These are phyloP conservation scores for Strigamia maritima DNA, from an alignment of 2,888 invertebrate genomes.

Conservation along the genomic window DNA sequence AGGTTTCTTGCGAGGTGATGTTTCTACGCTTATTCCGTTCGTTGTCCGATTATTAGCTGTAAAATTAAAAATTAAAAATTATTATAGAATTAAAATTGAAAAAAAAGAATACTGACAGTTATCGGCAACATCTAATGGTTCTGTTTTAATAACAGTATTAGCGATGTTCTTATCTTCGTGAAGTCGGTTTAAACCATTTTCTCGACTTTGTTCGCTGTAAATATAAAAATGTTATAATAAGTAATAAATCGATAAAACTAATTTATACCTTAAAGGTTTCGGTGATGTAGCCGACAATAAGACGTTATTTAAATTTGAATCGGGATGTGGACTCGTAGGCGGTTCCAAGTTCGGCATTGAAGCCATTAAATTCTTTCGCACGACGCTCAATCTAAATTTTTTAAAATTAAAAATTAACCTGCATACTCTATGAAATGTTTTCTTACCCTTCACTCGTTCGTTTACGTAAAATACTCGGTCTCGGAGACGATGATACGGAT, in stretches of 20 bases:
- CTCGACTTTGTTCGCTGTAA: constrained; percentile 34
- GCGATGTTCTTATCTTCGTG: constrained; percentile 34
- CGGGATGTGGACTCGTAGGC: constrained; percentile 3
- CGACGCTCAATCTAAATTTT: constrained; percentile 39
- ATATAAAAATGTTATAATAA: not conserved
- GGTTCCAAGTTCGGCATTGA: constrained; percentile 48
- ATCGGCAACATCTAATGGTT: constrained; percentile 39
- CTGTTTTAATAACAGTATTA: constrained; percentile 39
- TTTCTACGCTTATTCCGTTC: constrained; percentile 49
- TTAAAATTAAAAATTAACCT: not conserved
- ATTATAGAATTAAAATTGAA: too few species aligned
- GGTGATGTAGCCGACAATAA: not conserved
- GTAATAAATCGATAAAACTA: not conserved
- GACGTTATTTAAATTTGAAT: not conserved
- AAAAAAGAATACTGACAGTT: not conserved
- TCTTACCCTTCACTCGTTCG: constrained; percentile 73
- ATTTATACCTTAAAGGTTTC: not conserved
- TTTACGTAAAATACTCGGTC: constrained; percentile 83
- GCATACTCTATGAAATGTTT: not conserved
- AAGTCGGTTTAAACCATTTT: constrained; percentile 35
- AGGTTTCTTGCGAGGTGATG: constrained; percentile 84
- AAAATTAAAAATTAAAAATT: constrained; percentile 17
- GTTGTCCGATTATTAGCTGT: not conserved
- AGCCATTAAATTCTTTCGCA: constrained; percentile 59
- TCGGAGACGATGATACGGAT: constrained; percentile 60